phyloP scores from a whole-genome alignment of 2,888 invertebrate genomes.

The Melanophora roralis region DNA sequence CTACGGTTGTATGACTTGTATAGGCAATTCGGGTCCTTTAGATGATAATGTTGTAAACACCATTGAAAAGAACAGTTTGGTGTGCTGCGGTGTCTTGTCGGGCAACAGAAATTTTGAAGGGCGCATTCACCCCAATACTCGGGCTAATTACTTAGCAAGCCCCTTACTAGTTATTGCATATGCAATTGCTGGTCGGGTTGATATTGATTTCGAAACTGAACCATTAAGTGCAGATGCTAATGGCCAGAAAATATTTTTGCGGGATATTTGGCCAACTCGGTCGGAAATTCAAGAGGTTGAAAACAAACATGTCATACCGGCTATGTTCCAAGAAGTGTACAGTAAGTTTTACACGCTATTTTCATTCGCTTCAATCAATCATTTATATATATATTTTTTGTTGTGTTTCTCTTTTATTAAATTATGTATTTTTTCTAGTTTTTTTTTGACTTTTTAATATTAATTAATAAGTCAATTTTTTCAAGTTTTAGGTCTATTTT shows the following conservation, averaged over 20 bases:
- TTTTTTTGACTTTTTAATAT: too few species aligned
- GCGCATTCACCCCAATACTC: slow-evolving; percentile 96
- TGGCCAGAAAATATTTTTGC: slow-evolving; percentile 88
- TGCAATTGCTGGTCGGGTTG: slow-evolving; percentile 95
- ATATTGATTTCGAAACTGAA: slow-evolving; percentile 95
- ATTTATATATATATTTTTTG: too few species aligned
- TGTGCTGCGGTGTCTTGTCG: slow-evolving; percentile 96
- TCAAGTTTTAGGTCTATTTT: too few species aligned
- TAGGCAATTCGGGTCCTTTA: slow-evolving; percentile 97
- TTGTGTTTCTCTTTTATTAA: too few species aligned
- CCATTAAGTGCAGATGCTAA: slow-evolving; percentile 84
- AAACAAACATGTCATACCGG: slow-evolving; percentile 92
- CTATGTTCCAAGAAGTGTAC: slow-evolving; percentile 93
- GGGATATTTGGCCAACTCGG: slow-evolving; percentile 97
- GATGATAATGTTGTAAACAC: slow-evolving; percentile 94
- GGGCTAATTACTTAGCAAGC: slow-evolving; percentile 98
- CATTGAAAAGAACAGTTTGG: slow-evolving; percentile 95
- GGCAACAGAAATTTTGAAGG: slow-evolving; percentile 99
- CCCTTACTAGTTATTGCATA: slow-evolving; percentile 98
- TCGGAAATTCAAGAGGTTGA: slow-evolving; percentile 94
- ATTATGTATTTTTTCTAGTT: too few species aligned
- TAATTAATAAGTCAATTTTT: too few species aligned
- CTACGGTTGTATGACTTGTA: slow-evolving; percentile 99
- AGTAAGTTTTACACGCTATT: slow-evolving; percentile 65
- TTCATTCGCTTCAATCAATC: too few species aligned